Conservation (phyloP, 2,888 invertebrate species). For the Melinopterus prodromus region DNA sequence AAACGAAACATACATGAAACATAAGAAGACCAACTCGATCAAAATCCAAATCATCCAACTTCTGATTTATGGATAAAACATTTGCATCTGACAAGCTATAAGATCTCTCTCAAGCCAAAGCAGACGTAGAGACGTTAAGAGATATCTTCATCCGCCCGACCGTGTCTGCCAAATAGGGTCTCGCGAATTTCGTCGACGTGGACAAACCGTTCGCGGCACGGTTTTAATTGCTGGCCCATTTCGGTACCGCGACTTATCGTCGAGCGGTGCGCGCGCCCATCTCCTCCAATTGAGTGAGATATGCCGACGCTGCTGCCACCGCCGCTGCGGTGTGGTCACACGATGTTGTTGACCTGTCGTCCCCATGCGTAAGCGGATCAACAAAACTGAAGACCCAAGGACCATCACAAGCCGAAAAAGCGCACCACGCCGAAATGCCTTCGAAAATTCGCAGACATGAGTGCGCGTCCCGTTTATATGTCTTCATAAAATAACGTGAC, state of each 20-base stretch:
- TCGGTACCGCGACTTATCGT: background rate
- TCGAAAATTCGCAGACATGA: constrained; percentile 42
- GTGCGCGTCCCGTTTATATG: constrained; percentile 52
- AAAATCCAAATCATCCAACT: too few species aligned
- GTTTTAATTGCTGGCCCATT: background rate
- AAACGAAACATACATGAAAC: too few species aligned
- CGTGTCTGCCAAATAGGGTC: background rate
- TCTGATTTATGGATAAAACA: too few species aligned
- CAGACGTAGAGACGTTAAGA: background rate
- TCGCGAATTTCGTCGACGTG: background rate
- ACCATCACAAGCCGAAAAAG: constrained; percentile 27
- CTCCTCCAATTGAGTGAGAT: constrained; percentile 12
- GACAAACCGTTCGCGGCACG: background rate
- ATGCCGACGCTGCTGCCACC: constrained; percentile 7
- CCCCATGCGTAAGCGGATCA: constrained; percentile 25
- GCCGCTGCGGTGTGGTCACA: constrained; percentile 38
- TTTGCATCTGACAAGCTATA: too few species aligned
- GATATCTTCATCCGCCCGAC: background rate
- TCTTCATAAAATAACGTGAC: constrained; percentile 53
- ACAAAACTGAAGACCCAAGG: constrained; percentile 19
- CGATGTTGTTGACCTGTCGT: constrained; percentile 39
- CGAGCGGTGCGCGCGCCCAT: background rate
- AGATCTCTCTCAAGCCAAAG: too few species aligned
- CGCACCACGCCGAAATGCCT: constrained; percentile 33
- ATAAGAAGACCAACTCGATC: too few species aligned